A percentile compares a stretch with the other conserved stretches of the same genome.
phyloP scores from a whole-genome alignment of 2,113 vertebrate genomes.

The Columba livia region DNA sequence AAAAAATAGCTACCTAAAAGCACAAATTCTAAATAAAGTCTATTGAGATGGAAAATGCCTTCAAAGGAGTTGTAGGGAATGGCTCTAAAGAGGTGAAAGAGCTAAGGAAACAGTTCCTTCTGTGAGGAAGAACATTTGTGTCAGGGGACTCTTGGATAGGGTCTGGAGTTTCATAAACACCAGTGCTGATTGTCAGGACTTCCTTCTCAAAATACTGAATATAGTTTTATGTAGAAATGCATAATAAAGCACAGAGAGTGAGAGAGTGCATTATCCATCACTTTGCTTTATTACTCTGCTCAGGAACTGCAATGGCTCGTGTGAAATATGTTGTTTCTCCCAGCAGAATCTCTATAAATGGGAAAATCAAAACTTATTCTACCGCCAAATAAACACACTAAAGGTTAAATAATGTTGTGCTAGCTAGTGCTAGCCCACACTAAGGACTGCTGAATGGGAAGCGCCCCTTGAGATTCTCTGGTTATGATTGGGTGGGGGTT shows the following conservation, averaged over 20 bases:
- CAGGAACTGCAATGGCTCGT: constrained; percentile 32
- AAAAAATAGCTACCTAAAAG: neutral
- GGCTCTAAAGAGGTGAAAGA: constrained; percentile 10
- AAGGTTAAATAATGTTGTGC: constrained; percentile 56
- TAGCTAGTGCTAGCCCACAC: constrained; percentile 11
- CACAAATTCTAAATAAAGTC: neutral
- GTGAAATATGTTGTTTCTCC: constrained; percentile 57
- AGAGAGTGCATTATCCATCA: constrained; percentile 18
- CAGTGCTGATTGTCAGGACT: constrained; percentile 45
- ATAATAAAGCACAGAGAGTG: constrained; percentile 19
- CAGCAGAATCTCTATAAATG: constrained; percentile 56
- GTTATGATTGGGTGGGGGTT: neutral
- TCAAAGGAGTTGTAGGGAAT: neutral
- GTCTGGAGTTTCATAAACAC: constrained; percentile 65
- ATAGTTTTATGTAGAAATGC: constrained; percentile 45
- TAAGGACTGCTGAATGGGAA: neutral
- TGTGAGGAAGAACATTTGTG: constrained; percentile 57
- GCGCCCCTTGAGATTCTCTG: neutral
- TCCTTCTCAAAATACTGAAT: constrained; percentile 59
- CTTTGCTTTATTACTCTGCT: constrained; percentile 45
- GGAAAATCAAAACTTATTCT: constrained; percentile 54
- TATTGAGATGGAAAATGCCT: constrained; percentile 8
- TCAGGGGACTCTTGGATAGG: constrained; percentile 29
- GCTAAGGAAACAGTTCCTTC: constrained; percentile 52
- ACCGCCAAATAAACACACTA: constrained; percentile 12